Percentiles rank a stretch among this genome's conserved stretches.
These are phyloP conservation scores for Drosophila guanche DNA, from an alignment of 1,140 invertebrate genomes.

Conservation along the genomic window DNA sequence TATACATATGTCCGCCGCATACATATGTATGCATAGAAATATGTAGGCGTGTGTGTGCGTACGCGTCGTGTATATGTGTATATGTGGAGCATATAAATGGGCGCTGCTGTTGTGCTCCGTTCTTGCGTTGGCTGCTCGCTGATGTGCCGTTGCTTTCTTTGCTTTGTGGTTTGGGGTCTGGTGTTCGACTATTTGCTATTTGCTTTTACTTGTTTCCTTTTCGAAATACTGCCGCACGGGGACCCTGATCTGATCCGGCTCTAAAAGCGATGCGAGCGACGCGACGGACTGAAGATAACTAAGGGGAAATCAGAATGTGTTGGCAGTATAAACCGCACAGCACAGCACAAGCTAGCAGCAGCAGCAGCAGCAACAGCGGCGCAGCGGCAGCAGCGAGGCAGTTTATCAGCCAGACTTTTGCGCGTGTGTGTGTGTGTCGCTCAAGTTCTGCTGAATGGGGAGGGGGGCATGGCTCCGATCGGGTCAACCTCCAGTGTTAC, in stretches of 20 bases:
- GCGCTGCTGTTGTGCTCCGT: slow-evolving; percentile 37
- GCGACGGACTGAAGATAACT: slow-evolving; percentile 75
- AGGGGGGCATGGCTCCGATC: no score
- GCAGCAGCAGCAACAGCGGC: slow-evolving; percentile 27
- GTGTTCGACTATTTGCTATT: slow-evolving; percentile 18
- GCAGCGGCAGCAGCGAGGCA: slow-evolving; percentile 13
- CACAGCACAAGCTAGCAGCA: slow-evolving; percentile 48
- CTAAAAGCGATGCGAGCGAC: slow-evolving; percentile 56
- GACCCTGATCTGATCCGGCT: slow-evolving; percentile 50
- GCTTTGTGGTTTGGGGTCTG: not conserved
- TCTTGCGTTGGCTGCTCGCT: slow-evolving; percentile 23
- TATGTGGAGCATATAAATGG: slow-evolving; percentile 59
- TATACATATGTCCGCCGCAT: slow-evolving; percentile 59
- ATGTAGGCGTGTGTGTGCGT: slow-evolving; percentile 4
- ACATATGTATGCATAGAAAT: slow-evolving; percentile 34
- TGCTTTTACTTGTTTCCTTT: slow-evolving; percentile 26
- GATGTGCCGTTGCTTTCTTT: slow-evolving; percentile 16
- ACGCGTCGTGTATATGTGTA: slow-evolving; percentile 21
- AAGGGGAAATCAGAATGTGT: slow-evolving; percentile 76
- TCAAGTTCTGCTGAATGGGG: no score
- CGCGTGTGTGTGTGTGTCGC: slow-evolving; percentile 14
- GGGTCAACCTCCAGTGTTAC: no score
- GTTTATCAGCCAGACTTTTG: slow-evolving; percentile 4
- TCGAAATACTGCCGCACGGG: slow-evolving; percentile 47
- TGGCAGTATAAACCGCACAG: slow-evolving; percentile 77